Base-by-base conservation (phyloP, 2,888 invertebrate genomes). In the Dynastes hyllus region DNA sequence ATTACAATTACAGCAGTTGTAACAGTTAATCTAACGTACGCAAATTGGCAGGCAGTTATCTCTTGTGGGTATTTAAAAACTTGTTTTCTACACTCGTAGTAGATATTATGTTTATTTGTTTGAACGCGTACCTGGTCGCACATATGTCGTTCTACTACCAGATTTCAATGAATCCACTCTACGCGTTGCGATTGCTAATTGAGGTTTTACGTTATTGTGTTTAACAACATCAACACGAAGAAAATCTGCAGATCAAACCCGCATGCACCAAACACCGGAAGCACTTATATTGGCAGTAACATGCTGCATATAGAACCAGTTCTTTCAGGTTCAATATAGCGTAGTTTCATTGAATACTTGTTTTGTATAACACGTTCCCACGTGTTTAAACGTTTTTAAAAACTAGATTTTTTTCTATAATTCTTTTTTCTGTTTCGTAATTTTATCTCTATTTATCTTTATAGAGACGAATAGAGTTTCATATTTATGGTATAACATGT, bases 301-400 rank as follows among this genome's bases (percentile, higher is more conserved):
- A 58, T 73, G 71, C 16, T 71, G 73, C 58, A 73, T 27, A 40
- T 53, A 73, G 73, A 73, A 73, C 73, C 58, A 58, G 73, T 73
- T 58, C 37, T 73, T 58, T 55, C 58, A 58, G 37, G 73, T 45
- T 58, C 58, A 61, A 40, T 73, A 58, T 22, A 37, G 40, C 22
- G 27, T 22, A 27, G 67, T 67, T 50, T 67, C 13, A 27, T 63
- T 63, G 1, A 61, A 61, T 53, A 9, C 53, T 53, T n/a, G 53
- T 53, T 53, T 53, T 53, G 53, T 8, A 53, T n/a, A 53, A n/a
- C 53, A 53, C 37, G 37, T 37, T 37, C 37, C 37, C 37, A 37
- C 1, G 45, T 8, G 9, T 45, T 45, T 45, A 9, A 29, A 13
- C 22, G 29, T 63, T 27, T 32, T 11, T 5, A 63, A 13, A 63